Conservation (phyloP, 2,888 invertebrate species). For the Cryptocephalus moraei region DNA sequence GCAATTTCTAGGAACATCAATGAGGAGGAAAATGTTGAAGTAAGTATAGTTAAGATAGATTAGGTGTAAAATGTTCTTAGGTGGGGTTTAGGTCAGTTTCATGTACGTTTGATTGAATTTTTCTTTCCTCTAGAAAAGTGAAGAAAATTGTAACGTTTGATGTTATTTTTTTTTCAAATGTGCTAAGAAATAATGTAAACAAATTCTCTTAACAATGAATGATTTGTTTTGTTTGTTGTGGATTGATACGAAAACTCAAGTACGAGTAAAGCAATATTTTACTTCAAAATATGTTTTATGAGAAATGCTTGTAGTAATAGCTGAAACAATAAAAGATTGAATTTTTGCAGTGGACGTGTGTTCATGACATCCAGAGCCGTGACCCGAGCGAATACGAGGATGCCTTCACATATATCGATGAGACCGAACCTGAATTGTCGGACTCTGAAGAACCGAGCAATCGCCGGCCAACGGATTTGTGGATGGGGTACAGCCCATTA, state of each 20-base stretch:
- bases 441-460: slow-evolving; percentile 18
- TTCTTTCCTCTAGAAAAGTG: background rate
- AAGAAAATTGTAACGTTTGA: background rate
- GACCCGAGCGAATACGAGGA: slow-evolving; percentile 38
- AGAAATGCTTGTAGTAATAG: no score
- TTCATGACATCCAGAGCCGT: slow-evolving; percentile 81
- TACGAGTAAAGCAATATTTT: no score
- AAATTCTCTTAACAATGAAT: no score
- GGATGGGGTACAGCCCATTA: slow-evolving; percentile 35
- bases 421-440: slow-evolving; percentile 16
- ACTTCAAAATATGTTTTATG: no score
- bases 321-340: no score
- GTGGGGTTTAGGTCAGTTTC: no score
- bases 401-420: slow-evolving; percentile 24
- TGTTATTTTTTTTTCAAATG: background rate
- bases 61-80: background rate
- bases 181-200: no score
- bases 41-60: slow-evolving; percentile 29
- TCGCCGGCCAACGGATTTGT: slow-evolving; percentile 31
- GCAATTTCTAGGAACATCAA: slow-evolving; percentile 81
- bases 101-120: background rate
- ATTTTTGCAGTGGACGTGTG: slow-evolving; percentile 69
- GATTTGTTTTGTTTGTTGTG: no score
- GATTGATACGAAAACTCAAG: no score
- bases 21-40: slow-evolving; percentile 77